Percentiles rank a stretch among this genome's conserved stretches.
phyloP scores from a whole-genome alignment of 53 echinoderm and acorn worm species.

The Zoroaster sp. region DNA sequence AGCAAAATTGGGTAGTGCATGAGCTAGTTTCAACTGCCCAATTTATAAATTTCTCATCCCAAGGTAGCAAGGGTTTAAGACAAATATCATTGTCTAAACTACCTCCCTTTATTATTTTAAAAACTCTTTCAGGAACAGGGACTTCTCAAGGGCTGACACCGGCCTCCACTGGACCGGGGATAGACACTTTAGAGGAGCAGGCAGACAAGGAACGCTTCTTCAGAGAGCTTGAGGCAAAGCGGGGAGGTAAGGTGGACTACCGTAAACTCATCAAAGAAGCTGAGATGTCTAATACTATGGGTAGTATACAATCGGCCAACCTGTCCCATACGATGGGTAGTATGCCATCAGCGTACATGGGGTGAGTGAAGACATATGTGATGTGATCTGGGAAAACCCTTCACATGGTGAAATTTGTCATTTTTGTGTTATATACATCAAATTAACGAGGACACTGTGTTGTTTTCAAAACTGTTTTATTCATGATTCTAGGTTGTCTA shows the following conservation, averaged over 20 bases:
- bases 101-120: no score
- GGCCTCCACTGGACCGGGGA: slow-evolving; percentile 86
- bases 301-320: slow-evolving; percentile 24
- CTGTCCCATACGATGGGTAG: slow-evolving; percentile 61
- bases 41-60: not conserved
- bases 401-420: no score
- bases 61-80: not conserved
- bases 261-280: slow-evolving; percentile 72
- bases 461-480: no score
- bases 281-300: slow-evolving; percentile 73
- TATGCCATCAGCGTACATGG: slow-evolving; percentile 77
- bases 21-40: no score
- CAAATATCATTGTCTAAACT: no score
- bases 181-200: slow-evolving; percentile 91
- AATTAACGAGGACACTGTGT: no score
- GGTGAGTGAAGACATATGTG: slow-evolving; percentile 60
- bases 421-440: no score
- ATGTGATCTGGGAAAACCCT: no score
- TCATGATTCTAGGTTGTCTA: no score
- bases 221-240: slow-evolving; percentile 82
- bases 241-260: slow-evolving; percentile 72
- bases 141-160: slow-evolving; percentile 52
- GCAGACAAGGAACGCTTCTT: slow-evolving; percentile 98
- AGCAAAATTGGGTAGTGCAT: no score
- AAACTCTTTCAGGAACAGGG: slow-evolving; percentile 6